phyloP scores from a whole-genome alignment of 2,888 invertebrate species.

The Hartigia nigra region DNA sequence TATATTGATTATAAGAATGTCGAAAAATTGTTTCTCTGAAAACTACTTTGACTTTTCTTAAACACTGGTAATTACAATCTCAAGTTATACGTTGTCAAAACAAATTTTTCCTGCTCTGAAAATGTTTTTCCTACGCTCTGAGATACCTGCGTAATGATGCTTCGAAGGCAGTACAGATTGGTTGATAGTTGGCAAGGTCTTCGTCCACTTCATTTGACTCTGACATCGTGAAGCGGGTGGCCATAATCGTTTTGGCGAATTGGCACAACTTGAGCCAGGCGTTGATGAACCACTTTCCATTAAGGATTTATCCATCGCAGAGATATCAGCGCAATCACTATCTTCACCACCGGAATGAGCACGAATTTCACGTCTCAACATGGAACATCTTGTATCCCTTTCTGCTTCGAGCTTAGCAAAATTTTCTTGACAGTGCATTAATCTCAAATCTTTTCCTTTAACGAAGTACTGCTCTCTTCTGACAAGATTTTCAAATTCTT shows the following conservation, averaged over 20 bases:
- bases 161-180: constrained; percentile 58
- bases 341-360: constrained; percentile 72
- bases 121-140: constrained; percentile 4
- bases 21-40: background rate
- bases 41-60: background rate
- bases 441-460: constrained; percentile 44
- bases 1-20: background rate
- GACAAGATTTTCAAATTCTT: constrained; percentile 59
- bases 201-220: constrained; percentile 66
- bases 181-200: constrained; percentile 67
- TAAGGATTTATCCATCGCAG: constrained; percentile 54
- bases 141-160: constrained; percentile 59
- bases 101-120: background rate
- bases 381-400: constrained; percentile 43
- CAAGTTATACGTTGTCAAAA: background rate
- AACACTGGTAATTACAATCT: background rate
- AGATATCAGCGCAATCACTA: constrained; percentile 66
- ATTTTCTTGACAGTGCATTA: constrained; percentile 43
- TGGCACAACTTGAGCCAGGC: constrained; percentile 74
- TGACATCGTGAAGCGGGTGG: constrained; percentile 61
- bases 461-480: constrained; percentile 53
- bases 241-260: constrained; percentile 73
- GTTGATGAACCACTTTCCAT: constrained; percentile 69
- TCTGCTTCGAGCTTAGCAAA: constrained; percentile 55
- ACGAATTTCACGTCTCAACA: constrained; percentile 66